Evolutionary conservation across 2,113 vertebrate genomes (phyloP).

Genomic region (Mesoclemmys tuberculata): DNA sequence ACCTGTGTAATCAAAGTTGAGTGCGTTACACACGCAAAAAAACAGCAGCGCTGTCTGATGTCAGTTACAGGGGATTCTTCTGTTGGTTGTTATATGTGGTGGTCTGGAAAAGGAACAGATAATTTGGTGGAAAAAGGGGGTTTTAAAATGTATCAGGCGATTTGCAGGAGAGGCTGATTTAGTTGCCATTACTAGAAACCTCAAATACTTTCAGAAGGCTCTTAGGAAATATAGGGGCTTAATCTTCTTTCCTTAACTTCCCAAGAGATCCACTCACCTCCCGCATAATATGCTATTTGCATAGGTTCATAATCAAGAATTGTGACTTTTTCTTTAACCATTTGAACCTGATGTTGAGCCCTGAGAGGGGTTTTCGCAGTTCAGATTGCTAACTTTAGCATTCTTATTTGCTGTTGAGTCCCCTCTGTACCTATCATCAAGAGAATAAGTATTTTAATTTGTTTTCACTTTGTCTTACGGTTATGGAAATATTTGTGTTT

Average conservation of each 20-base stretch:
- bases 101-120: neutral
- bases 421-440: accelerated
- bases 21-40: neutral
- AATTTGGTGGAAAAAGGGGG: neutral
- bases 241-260: constrained; percentile 3
- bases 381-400: neutral
- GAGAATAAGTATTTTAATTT: neutral
- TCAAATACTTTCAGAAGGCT: neutral
- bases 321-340: constrained; percentile 11
- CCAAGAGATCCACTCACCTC: neutral
- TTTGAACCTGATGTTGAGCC: neutral
- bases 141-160: neutral
- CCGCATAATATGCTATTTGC: neutral
- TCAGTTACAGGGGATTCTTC: neutral
- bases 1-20: neutral
- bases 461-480: neutral
- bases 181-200: neutral
- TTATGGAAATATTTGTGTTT: neutral
- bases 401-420: neutral
- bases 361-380: neutral
- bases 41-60: neutral
- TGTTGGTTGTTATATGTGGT: neutral
- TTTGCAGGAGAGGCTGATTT: neutral
- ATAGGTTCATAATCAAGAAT: neutral
- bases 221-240: neutral